phyloP scores from a whole-genome alignment of 37 sponge, comb jelly and placozoan genomes.

The Theonella swinhoei region DNA sequence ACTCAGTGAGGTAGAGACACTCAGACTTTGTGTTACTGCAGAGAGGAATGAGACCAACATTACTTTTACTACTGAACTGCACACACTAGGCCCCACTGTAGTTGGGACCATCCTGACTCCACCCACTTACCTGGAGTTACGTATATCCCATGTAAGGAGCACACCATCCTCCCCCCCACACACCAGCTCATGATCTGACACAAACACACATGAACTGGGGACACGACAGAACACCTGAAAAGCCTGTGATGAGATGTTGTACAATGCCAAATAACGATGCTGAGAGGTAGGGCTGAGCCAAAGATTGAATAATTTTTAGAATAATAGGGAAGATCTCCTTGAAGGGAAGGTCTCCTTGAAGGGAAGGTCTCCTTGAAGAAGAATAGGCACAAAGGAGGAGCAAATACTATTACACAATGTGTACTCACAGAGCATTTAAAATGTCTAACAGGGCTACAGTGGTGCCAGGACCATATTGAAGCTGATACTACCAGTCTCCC shows the following conservation, averaged over 20 bases:
- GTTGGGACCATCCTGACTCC: too few species aligned
- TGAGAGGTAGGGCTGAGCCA: too few species aligned
- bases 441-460: too few species aligned
- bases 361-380: background rate
- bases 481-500: background rate
- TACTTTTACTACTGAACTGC: background rate
- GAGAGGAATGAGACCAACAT: background rate
- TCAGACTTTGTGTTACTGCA: background rate
- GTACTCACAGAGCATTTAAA: too few species aligned
- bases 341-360: background rate
- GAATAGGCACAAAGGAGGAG: background rate
- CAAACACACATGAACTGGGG: slow-evolving; percentile 39
- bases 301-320: background rate
- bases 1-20: background rate
- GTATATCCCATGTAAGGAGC: slow-evolving; percentile 32
- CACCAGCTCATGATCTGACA: slow-evolving; percentile 10
- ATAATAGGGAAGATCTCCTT: background rate
- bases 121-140: slow-evolving; percentile 28
- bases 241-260: too few species aligned
- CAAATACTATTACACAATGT: too few species aligned
- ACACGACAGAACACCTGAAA: slow-evolving; percentile 7
- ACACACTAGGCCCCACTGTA: background rate
- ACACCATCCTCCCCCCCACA: slow-evolving; percentile 57
- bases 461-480: too few species aligned
- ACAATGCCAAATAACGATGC: too few species aligned